Base-by-base conservation (phyloP, 2,113 vertebrate genomes). In the Colossoma macropomum region DNA sequence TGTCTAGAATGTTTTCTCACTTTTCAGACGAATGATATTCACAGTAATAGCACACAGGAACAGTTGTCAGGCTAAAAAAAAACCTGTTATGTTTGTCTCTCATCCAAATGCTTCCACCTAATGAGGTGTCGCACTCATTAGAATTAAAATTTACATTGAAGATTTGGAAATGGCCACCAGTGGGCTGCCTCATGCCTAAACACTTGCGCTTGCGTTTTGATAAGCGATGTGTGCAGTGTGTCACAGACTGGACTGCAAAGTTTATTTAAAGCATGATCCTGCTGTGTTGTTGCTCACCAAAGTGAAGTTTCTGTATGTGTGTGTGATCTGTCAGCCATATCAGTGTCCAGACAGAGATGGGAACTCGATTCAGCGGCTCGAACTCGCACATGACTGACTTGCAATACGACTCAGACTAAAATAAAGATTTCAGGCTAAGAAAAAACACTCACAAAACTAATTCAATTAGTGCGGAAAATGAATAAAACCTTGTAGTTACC, bases 241-340 rank as follows among this genome's bases (percentile, higher is more conserved):
- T 70, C 30, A 38, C 4, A 41, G 30, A 71, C 15, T 71, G 34
- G 59, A 70, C 54, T 54, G 82, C 75, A 63, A 65, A 52, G 28
- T 45, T n/a, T 70, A 60, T 38, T 54, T 76, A 48, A 84, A 74
- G 63, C 45, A 38, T 27, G 48, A n/a, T n/a, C 56, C 48, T 23
- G 4, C 71, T 25, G 66, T 38, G 41, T 48, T 41, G 76, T 69
- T 7, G 50, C 72, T 84, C 71, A 75, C 74, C 50, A 84, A 60
- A 60, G 28, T 11, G 21, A 77, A 27, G 48, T 72, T 21, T 75
- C 65, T 75, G 30, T 80, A 7, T 83, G 27, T 74, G 27, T 82
- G 9, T 81, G 75, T 54, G 74, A 78, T 68, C 60, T 81, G 85
- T 84, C 81, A 86, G 48, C 81, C 82, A 81, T 78, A 60, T 72